These are phyloP conservation scores for Rhinatrema bivittatum DNA, from an alignment of 2,797 vertebrate species.

Conservation along the genomic window DNA sequence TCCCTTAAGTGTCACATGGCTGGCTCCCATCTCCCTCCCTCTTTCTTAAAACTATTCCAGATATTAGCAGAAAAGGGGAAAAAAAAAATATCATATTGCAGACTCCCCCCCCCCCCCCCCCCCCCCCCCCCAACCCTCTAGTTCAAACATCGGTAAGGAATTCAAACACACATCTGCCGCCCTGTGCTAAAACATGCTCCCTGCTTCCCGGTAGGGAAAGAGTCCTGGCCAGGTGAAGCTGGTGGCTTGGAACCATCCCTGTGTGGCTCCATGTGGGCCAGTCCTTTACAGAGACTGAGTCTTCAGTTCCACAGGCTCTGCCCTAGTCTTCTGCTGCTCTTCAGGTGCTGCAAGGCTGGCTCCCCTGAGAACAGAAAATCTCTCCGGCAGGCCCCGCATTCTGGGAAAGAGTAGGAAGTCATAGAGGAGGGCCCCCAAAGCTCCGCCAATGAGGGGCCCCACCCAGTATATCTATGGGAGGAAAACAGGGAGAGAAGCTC, in stretches of 20 bases:
- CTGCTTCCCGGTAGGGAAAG: slow-evolving; percentile 17
- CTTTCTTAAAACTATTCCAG: no score
- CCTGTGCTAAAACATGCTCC: slow-evolving; percentile 14
- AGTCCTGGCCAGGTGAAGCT: slow-evolving; percentile 7
- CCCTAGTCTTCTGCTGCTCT: slow-evolving; percentile 67
- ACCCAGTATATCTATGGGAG: slow-evolving; percentile 80
- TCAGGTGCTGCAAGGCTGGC: slow-evolving; percentile 57
- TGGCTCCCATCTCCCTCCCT: no score
- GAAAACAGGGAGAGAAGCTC: slow-evolving; percentile 12
- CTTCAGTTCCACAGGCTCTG: slow-evolving; percentile 83
- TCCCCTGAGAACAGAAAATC: slow-evolving; percentile 82
- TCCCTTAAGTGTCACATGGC: no score
- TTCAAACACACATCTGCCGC: slow-evolving; percentile 12
- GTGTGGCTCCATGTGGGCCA: not conserved
- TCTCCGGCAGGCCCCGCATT: slow-evolving; percentile 75
- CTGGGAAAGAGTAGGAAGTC: slow-evolving; percentile 88
- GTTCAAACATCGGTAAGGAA: slow-evolving; percentile 4
- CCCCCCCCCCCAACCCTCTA: not conserved
- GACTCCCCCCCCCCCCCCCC: not conserved
- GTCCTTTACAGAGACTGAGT: slow-evolving; percentile 67
- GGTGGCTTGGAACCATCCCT: slow-evolving; percentile 2
- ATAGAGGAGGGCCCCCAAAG: slow-evolving; percentile 77
- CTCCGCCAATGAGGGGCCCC: slow-evolving; percentile 84
- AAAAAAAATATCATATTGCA: no score
- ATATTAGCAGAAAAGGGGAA: no score